A percentile compares a stretch with the other conserved stretches of the same genome.
Conservation (phyloP, 2,113 vertebrate genomes). For the Ariopsis seemanni region DNA sequence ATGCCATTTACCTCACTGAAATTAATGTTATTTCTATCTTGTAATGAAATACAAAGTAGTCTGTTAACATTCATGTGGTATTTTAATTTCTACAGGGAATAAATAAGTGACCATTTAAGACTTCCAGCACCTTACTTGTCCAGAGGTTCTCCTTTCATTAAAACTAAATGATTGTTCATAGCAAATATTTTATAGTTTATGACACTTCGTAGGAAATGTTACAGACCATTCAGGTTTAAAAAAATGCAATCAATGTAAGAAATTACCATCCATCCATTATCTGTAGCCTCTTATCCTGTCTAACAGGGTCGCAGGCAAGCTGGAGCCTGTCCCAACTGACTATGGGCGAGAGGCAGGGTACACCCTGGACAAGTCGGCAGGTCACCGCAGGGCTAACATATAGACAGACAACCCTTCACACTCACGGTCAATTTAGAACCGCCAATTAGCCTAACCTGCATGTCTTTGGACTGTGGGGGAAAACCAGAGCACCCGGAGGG, state of each 20-base stretch:
- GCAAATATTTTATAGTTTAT: not conserved
- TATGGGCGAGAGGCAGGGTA: too few relatives aligned
- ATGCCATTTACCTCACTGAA: not conserved
- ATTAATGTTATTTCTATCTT: not conserved
- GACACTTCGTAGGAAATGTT: not conserved
- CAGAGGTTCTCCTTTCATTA: not conserved
- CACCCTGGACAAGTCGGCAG: too few relatives aligned
- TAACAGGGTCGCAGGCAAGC: too few relatives aligned
- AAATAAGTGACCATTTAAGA: not conserved
- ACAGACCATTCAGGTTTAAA: not conserved
- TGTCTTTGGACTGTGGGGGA: too few relatives aligned
- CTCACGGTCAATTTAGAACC: too few relatives aligned
- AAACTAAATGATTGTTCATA: not conserved
- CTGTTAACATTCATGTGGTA: not conserved
- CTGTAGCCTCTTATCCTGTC: too few relatives aligned
- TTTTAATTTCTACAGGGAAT: not conserved
- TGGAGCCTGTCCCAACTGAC: too few relatives aligned
- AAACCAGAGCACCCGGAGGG: too few relatives aligned
- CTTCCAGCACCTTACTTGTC: not conserved
- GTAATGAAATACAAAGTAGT: not conserved
- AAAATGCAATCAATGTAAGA: not conserved
- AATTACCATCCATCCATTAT: too few relatives aligned
- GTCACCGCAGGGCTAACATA: too few relatives aligned
- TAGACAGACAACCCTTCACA: too few relatives aligned
- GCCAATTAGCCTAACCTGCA: too few relatives aligned